A percentile compares a stretch with the other conserved stretches of the same genome.
These are phyloP conservation scores for Caenorhabditis zanzibari DNA, from an alignment of 2,888 invertebrate species.

Conservation along the genomic window DNA sequence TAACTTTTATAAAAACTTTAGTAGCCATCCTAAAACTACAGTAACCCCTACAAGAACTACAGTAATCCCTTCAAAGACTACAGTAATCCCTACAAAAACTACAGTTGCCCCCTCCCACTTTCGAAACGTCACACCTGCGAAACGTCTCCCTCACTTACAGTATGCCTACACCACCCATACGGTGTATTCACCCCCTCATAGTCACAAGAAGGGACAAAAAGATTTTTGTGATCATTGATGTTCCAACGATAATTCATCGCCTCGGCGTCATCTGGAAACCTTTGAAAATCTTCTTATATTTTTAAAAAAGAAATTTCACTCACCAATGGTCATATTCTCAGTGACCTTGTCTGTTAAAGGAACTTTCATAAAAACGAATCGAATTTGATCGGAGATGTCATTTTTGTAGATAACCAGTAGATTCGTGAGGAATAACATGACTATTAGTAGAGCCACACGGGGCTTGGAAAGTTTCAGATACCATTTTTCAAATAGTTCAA, in stretches of 20 bases:
- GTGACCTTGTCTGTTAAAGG: conserved; percentile 11
- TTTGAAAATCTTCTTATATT: too few species aligned
- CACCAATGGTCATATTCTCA: conserved; percentile 43
- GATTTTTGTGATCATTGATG: conserved; percentile 20
- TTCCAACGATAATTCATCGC: conserved; percentile 32
- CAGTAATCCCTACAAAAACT: too few species aligned
- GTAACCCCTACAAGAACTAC: too few species aligned
- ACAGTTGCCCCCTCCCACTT: too few species aligned
- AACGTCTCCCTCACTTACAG: neutral
- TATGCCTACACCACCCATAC: conserved; percentile 45
- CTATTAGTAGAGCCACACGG: conserved; percentile 5
- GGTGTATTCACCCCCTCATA: neutral
- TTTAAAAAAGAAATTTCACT: neutral
- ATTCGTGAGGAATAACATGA: conserved; percentile 22
- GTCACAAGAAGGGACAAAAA: conserved; percentile 20
- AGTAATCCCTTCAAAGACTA: too few species aligned
- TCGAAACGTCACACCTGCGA: too few species aligned
- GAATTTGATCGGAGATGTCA: conserved; percentile 9
- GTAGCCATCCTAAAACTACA: too few species aligned
- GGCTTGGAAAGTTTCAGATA: conserved; percentile 29
- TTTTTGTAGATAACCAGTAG: conserved; percentile 34
- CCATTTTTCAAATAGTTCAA: conserved; percentile 55
- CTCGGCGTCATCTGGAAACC: conserved; percentile 23
- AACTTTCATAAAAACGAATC: neutral
- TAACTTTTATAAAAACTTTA: too few species aligned